phyloP scores from a whole-genome alignment of 2,113 vertebrate species.

The Pomatostomus ruficeps region DNA sequence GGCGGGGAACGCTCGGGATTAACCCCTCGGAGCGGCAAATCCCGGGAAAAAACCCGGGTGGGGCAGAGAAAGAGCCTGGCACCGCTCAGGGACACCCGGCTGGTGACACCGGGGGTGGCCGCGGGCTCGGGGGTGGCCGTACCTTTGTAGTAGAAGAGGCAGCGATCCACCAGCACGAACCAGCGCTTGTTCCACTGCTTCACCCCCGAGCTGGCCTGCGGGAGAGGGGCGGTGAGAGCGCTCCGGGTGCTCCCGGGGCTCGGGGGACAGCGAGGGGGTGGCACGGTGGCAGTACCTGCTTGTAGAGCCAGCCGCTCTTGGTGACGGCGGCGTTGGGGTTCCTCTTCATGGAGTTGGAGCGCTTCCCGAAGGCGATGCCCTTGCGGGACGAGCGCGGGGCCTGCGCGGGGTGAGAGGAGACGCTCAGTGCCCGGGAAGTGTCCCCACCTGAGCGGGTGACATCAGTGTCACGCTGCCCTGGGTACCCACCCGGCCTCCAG shows the following conservation, averaged over 20 bases:
- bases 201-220: conserved; percentile 90
- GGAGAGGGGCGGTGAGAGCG: background rate
- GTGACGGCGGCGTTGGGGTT: conserved; percentile 84
- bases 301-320: conserved; percentile 91
- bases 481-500: conserved; percentile 76
- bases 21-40: background rate
- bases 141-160: conserved; percentile 99
- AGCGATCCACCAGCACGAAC: conserved; percentile 93
- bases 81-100: fast-evolving
- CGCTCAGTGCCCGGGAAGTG: background rate
- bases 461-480: fast-evolving
- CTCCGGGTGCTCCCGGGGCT: fast-evolving
- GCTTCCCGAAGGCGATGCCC: conserved; percentile 90
- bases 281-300: conserved; percentile 75
- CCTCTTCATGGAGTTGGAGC: conserved; percentile 93
- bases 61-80: fast-evolving
- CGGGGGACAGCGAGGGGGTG: background rate
- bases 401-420: conserved; percentile 47
- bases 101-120: background rate
- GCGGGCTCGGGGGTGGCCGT: fast-evolving
- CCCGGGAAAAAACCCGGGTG: fast-evolving
- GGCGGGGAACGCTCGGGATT: background rate
- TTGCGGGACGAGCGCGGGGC: conserved; percentile 78
- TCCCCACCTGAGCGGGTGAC: fast-evolving
- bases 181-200: conserved; percentile 97